A percentile compares a stretch with the other conserved stretches of the same genome.
Evolutionary conservation across 1,140 invertebrate genomes (phyloP).

Genomic region (Manduca sexta): DNA sequence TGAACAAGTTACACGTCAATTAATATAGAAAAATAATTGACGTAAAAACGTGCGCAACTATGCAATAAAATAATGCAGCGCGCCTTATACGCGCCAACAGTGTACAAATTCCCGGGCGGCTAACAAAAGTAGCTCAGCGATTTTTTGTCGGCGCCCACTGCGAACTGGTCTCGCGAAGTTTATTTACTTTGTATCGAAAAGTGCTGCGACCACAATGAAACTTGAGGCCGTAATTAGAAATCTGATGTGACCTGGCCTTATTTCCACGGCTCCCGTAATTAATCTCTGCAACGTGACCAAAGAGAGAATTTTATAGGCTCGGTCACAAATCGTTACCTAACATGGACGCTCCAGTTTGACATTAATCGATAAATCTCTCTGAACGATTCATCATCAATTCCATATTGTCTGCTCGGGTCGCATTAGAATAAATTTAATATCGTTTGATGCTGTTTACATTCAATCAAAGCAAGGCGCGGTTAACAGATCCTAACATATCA

Average conservation of each 20-base stretch:
- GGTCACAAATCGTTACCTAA: slow-evolving; percentile 30
- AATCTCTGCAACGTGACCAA: slow-evolving; percentile 34
- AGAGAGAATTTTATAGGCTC: slow-evolving; percentile 35
- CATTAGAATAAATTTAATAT: no score
- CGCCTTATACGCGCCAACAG: slow-evolving; percentile 35
- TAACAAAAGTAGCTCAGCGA: slow-evolving; percentile 27
- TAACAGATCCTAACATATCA: no score
- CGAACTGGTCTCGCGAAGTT: slow-evolving; percentile 23
- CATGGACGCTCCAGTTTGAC: no score
- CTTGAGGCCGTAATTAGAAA: slow-evolving; percentile 24
- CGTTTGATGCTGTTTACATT: no score
- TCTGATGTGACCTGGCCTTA: slow-evolving; percentile 28
- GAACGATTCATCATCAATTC: slow-evolving; percentile 13
- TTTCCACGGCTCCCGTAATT: slow-evolving; percentile 33
- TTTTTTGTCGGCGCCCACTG: slow-evolving; percentile 20
- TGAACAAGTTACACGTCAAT: slow-evolving; percentile 57
- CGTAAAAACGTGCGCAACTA: slow-evolving; percentile 49
- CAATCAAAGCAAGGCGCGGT: no score
- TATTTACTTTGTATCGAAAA: slow-evolving; percentile 25
- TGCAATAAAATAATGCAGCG: slow-evolving; percentile 46
- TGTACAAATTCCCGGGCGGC: slow-evolving; percentile 13
- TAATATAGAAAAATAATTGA: slow-evolving; percentile 60
- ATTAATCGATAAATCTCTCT: slow-evolving; percentile 22
- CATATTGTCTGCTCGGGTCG: slow-evolving; percentile 7
- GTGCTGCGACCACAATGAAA: slow-evolving; percentile 24